These are phyloP conservation scores for Vandiemenella viatica DNA, from an alignment of 2,888 invertebrate genomes.

Conservation along the genomic window DNA sequence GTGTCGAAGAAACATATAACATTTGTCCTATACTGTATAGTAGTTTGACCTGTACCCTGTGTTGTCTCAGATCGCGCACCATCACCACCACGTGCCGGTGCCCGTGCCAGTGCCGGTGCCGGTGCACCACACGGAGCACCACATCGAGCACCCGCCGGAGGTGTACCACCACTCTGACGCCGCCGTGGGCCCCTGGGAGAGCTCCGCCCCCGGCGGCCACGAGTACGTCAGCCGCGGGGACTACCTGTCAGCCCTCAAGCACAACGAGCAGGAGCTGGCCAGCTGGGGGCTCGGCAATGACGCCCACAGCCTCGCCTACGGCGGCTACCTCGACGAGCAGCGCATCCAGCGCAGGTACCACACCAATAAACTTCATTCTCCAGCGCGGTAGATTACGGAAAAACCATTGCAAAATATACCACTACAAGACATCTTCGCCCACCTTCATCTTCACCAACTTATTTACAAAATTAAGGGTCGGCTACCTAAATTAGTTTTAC, in stretches of 20 bases:
- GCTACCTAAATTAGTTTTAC: no score
- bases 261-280: conserved; percentile 44
- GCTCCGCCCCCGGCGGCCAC: conserved; percentile 10
- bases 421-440: no score
- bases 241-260: conserved; percentile 19
- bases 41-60: background rate
- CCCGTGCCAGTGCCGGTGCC: conserved; percentile 31
- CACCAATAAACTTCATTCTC: no score
- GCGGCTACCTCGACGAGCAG: conserved; percentile 5
- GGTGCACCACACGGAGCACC: conserved; percentile 23
- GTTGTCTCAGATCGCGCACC: conserved; percentile 48
- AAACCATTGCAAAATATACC: no score
- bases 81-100: conserved; percentile 44
- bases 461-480: no score
- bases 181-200: background rate
- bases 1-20: no score
- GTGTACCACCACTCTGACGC: background rate
- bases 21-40: no score
- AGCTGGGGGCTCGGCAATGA: conserved; percentile 38
- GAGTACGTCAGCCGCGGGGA: conserved; percentile 31
- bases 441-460: no score
- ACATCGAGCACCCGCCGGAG: conserved; percentile 12
- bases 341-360: no score
- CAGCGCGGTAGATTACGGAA: no score
- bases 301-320: conserved; percentile 1